Percentiles rank a stretch among this genome's conserved stretches.
Evolutionary conservation across 2,888 invertebrate species (phyloP).

Genomic region (Herminia tarsipennalis): DNA sequence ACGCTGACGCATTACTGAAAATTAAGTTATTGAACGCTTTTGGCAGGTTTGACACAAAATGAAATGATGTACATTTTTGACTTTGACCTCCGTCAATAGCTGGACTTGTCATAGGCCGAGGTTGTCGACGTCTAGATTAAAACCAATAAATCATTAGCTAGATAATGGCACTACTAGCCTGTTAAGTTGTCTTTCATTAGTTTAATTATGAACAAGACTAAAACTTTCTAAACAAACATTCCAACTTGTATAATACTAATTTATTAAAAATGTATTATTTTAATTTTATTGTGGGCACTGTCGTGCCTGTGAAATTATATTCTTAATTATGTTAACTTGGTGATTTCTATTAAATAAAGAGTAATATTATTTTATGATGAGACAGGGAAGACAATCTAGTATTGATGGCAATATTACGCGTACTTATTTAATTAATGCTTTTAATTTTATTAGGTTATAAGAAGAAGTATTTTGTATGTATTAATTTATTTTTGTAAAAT

Average conservation of each 20-base stretch:
- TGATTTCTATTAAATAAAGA: slow-evolving; percentile 2
- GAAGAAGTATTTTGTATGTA: slow-evolving; percentile 39
- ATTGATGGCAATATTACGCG: slow-evolving; percentile 54
- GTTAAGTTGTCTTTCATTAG: slow-evolving; percentile 4
- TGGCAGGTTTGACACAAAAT: too few species aligned
- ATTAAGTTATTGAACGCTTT: too few species aligned
- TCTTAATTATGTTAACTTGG: slow-evolving; percentile 12
- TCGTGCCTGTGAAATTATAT: slow-evolving; percentile 12
- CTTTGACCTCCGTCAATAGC: too few species aligned
- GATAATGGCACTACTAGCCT: too few species aligned
- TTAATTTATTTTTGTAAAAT: slow-evolving; percentile 44
- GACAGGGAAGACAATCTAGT: slow-evolving; percentile 36
- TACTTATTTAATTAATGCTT: slow-evolving; percentile 57
- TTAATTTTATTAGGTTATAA: slow-evolving; percentile 52
- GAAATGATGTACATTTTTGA: too few species aligned
- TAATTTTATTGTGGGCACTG: slow-evolving; percentile 9
- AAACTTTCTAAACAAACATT: slow-evolving; percentile 46
- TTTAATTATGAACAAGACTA: slow-evolving; percentile 10
- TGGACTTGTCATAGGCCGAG: too few species aligned
- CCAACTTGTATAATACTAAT: slow-evolving; percentile 44
- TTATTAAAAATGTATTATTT: slow-evolving; percentile 35
- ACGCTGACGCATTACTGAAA: too few species aligned
- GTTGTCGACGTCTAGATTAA: too few species aligned
- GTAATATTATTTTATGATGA: slow-evolving; percentile 20
- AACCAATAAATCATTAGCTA: too few species aligned